A percentile compares a stretch with the other conserved stretches of the same genome.
phyloP scores from a whole-genome alignment of 2,797 vertebrate species.

The Chloroceryle inda region DNA sequence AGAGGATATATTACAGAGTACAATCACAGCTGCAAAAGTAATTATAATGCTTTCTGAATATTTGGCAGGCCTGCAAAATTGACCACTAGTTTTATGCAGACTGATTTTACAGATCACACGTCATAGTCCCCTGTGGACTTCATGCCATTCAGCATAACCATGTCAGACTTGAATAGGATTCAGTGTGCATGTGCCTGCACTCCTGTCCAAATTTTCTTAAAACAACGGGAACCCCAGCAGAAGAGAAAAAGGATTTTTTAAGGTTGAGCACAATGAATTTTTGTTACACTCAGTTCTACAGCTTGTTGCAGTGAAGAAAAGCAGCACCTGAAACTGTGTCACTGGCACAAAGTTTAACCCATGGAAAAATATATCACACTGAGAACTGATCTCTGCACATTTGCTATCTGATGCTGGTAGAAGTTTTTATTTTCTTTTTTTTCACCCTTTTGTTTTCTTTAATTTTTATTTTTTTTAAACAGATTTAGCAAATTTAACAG shows the following conservation, averaged over 20 bases:
- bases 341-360: not conserved
- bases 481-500: not conserved
- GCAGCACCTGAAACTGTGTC: not conserved
- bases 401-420: not conserved
- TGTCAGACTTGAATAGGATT: not conserved
- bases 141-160: not conserved
- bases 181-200: no score
- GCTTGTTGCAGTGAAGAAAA: not conserved
- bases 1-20: not conserved
- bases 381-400: not conserved
- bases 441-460: no score
- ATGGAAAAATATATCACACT: not conserved
- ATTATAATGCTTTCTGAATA: not conserved
- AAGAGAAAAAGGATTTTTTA: not conserved
- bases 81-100: not conserved
- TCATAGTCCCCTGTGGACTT: not conserved
- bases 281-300: fast-evolving
- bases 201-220: not conserved
- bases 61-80: not conserved
- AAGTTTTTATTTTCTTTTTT: not conserved
- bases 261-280: not conserved
- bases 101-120: not conserved
- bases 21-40: not conserved
- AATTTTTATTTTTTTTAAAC: no score
- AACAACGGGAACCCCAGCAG: not conserved